These are phyloP conservation scores for Podargus strigoides DNA, from an alignment of 2,797 vertebrate species.

Conservation along the genomic window DNA sequence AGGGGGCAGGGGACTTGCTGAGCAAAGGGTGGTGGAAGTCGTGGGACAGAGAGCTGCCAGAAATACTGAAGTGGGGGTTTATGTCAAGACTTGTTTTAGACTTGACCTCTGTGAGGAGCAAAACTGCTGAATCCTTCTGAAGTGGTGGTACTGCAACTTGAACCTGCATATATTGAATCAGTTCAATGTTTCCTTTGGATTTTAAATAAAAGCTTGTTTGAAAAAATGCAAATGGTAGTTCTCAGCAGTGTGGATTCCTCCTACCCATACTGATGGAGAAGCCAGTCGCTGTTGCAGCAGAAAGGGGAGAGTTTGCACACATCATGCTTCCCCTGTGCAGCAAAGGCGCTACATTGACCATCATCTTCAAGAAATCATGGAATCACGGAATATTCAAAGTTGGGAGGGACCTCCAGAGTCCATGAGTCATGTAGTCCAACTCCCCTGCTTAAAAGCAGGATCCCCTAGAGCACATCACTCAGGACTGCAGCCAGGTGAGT, in stretches of 20 bases:
- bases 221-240: not conserved
- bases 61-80: not conserved
- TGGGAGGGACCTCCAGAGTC: too few relatives aligned
- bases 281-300: accelerated
- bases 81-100: not conserved
- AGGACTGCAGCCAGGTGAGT: too few relatives aligned
- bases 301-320: not conserved
- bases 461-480: too few relatives aligned
- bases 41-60: not conserved
- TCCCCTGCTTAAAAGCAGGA: too few relatives aligned
- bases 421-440: too few relatives aligned
- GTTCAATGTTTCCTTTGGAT: not conserved
- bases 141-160: not conserved
- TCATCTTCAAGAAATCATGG: too few relatives aligned
- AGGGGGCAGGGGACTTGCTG: not conserved
- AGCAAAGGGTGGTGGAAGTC: conserved; percentile 7
- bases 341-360: accelerated
- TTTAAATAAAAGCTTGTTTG: not conserved
- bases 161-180: not conserved
- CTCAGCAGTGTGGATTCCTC: not conserved
- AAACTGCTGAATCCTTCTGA: not conserved
- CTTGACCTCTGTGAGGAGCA: not conserved
- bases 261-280: not conserved
- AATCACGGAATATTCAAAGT: too few relatives aligned
- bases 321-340: not conserved